These are phyloP conservation scores for Seira ritae DNA, from an alignment of 2,888 invertebrate genomes.

Conservation along the genomic window DNA sequence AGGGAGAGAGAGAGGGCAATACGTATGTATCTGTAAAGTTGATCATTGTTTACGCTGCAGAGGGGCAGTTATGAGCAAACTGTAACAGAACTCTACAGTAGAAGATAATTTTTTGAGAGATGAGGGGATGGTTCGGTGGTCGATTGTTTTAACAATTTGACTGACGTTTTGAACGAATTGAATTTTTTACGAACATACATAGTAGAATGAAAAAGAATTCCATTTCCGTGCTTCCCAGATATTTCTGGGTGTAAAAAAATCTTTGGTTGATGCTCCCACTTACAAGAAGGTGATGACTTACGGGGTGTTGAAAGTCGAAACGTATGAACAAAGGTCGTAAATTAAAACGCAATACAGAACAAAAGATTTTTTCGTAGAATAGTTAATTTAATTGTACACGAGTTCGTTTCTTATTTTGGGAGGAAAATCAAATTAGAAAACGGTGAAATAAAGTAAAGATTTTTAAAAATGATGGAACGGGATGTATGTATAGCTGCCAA, in stretches of 20 bases:
- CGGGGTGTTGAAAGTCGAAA: conserved; percentile 4
- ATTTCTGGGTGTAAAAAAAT: too few relatives aligned
- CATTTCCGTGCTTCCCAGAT: too few relatives aligned
- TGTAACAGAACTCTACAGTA: too few relatives aligned
- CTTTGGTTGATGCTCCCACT: too few relatives aligned
- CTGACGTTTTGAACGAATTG: conserved; percentile 7
- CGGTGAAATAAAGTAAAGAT: neutral
- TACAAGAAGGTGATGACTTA: conserved; percentile 7
- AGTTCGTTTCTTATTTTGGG: neutral
- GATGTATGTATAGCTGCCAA: too few relatives aligned
- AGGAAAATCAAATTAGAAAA: neutral
- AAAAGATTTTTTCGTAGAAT: neutral
- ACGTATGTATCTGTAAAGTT: too few relatives aligned
- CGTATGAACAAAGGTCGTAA: neutral
- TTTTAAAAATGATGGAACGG: neutral
- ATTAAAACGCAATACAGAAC: conserved; percentile 10
- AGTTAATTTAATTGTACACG: neutral
- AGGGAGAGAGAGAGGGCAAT: neutral
- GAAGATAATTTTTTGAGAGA: neutral
- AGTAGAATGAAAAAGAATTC: too few relatives aligned
- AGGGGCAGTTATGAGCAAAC: too few relatives aligned
- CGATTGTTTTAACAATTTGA: conserved; percentile 18
- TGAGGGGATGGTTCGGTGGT: conserved; percentile 17
- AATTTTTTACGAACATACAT: neutral
- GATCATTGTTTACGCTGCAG: too few relatives aligned